Evolutionary conservation across 2,113 vertebrate genomes (phyloP).

Genomic region (Anarhynchus alexandrinus): DNA sequence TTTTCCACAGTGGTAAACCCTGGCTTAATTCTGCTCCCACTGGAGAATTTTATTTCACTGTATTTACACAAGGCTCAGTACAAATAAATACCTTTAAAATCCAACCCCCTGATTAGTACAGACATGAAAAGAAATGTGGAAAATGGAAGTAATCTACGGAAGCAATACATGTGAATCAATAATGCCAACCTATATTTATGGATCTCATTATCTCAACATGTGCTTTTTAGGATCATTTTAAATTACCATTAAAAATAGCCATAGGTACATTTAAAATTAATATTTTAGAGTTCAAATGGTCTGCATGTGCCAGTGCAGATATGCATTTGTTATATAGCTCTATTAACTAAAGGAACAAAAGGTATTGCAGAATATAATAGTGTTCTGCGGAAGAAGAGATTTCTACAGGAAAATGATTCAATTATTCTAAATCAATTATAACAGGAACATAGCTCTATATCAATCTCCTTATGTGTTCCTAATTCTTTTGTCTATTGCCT

Average conservation of each 20-base stretch:
- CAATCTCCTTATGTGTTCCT: slow-evolving; percentile 18
- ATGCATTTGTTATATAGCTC: slow-evolving; percentile 49
- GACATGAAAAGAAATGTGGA: slow-evolving; percentile 27
- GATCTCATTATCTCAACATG: slow-evolving; percentile 61
- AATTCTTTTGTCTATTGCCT: slow-evolving; percentile 38
- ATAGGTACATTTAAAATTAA: slow-evolving; percentile 66
- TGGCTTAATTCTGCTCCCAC: neutral
- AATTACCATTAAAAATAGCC: slow-evolving; percentile 65
- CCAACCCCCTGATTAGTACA: neutral
- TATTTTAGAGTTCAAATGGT: slow-evolving; percentile 65
- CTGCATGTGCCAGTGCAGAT: slow-evolving; percentile 37
- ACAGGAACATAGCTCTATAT: slow-evolving; percentile 23
- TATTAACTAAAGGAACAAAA: slow-evolving; percentile 66
- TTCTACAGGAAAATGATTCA: slow-evolving; percentile 55
- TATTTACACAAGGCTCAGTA: neutral
- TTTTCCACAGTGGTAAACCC: neutral
- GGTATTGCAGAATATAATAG: slow-evolving; percentile 35
- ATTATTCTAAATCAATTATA: slow-evolving; percentile 63
- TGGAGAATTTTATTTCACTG: neutral
- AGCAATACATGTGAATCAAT: slow-evolving; percentile 60
- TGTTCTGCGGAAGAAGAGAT: neutral
- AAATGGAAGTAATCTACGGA: slow-evolving; percentile 47
- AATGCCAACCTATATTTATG: slow-evolving; percentile 60
- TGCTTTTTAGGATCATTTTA: slow-evolving; percentile 61
- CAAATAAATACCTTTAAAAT: slow-evolving; percentile 34